Conservation (phyloP, 1,140 invertebrate genomes). For the Macrocentrus cingulum region DNA sequence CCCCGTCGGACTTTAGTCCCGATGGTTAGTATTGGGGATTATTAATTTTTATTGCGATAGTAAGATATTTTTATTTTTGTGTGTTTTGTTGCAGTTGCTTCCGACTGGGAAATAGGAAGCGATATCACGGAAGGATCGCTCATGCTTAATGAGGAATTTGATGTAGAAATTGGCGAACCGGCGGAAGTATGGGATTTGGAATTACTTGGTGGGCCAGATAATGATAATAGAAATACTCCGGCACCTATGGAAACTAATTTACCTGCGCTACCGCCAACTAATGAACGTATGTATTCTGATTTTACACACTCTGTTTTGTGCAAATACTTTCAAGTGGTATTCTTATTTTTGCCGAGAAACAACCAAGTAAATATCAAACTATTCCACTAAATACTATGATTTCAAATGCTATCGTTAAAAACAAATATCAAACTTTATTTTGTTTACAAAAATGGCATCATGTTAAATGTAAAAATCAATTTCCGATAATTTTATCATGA, state of each 20-base stretch:
- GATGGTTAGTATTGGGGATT: slow-evolving; percentile 58
- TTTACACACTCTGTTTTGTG: too few species aligned
- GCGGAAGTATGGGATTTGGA: slow-evolving; percentile 28
- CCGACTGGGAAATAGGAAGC: slow-evolving; percentile 53
- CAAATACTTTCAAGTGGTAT: too few species aligned
- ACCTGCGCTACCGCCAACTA: slow-evolving; percentile 26
- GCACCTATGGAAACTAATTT: slow-evolving; percentile 28
- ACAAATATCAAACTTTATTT: too few species aligned
- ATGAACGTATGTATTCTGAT: slow-evolving; percentile 27
- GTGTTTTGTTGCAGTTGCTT: slow-evolving; percentile 33
- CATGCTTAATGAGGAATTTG: slow-evolving; percentile 49
- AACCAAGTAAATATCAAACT: too few species aligned
- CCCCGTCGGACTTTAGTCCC: slow-evolving; percentile 41
- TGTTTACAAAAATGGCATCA: too few species aligned
- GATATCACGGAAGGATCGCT: slow-evolving; percentile 47
- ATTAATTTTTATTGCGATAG: slow-evolving; percentile 9
- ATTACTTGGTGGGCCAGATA: slow-evolving; percentile 19
- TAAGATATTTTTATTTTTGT: slow-evolving; percentile 15
- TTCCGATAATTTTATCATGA: too few species aligned
- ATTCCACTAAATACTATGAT: too few species aligned
- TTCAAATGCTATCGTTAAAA: too few species aligned
- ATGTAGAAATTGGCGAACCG: slow-evolving; percentile 31
- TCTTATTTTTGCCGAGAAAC: too few species aligned
- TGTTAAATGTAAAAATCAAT: too few species aligned
- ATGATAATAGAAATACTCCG: slow-evolving; percentile 19